These are phyloP conservation scores for Leptocoma aspasia DNA, from an alignment of 2,113 vertebrate genomes.

Conservation along the genomic window DNA sequence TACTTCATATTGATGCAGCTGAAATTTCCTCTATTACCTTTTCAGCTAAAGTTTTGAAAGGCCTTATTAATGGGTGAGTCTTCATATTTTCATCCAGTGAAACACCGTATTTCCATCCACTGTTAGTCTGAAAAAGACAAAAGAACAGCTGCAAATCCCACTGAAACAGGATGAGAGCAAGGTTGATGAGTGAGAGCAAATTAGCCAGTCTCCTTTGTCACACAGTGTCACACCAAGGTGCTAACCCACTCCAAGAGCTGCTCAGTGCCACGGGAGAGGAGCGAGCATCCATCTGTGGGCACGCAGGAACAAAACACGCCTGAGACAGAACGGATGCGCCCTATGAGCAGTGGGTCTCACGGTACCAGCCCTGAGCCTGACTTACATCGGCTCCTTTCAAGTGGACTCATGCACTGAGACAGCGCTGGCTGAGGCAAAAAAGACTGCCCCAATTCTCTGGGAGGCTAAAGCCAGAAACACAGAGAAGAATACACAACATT, in stretches of 20 bases:
- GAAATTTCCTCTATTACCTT: slow-evolving; percentile 78
- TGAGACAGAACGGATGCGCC: background rate
- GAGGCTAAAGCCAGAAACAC: background rate
- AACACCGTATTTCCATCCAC: slow-evolving; percentile 93
- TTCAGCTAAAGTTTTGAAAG: slow-evolving; percentile 91
- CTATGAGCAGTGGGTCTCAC: background rate
- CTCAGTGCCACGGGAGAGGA: background rate
- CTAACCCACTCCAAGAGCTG: background rate
- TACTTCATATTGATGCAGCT: background rate
- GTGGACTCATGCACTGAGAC: accelerated
- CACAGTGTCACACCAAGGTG: no score
- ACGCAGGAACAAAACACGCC: accelerated
- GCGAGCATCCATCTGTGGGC: background rate
- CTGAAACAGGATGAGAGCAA: background rate
- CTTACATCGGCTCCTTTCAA: background rate
- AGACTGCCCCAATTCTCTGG: background rate
- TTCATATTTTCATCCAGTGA: slow-evolving; percentile 90
- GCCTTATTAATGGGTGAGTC: slow-evolving; percentile 90
- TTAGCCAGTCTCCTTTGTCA: background rate
- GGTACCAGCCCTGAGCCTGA: background rate
- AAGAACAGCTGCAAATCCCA: accelerated
- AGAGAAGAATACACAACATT: background rate
- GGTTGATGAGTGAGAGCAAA: background rate
- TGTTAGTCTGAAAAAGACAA: slow-evolving; percentile 78
- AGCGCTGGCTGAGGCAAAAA: background rate